phyloP scores from a whole-genome alignment of 1,140 invertebrate species.

The Anthonomus grandis region DNA sequence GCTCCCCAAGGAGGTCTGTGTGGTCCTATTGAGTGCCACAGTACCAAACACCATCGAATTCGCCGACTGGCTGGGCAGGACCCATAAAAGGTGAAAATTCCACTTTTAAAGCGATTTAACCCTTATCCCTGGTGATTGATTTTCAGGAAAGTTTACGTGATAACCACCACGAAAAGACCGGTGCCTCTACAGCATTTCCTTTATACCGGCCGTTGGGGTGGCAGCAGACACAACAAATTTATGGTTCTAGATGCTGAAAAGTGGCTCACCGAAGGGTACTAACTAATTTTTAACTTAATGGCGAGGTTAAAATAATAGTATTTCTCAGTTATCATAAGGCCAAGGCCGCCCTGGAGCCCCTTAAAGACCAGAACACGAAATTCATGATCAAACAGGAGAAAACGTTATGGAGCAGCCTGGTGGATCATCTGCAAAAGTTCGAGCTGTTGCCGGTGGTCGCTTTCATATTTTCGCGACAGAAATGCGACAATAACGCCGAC shows the following conservation, averaged over 20 bases:
- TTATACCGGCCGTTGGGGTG: slow-evolving; percentile 68
- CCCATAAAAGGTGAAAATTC: slow-evolving; percentile 71
- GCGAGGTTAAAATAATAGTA: not conserved
- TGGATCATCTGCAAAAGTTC: slow-evolving; percentile 72
- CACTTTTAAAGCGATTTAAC: too few species aligned
- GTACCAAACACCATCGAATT: slow-evolving; percentile 96
- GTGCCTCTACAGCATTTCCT: slow-evolving; percentile 94
- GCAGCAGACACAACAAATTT: slow-evolving; percentile 63
- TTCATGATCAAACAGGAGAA: slow-evolving; percentile 62
- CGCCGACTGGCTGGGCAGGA: slow-evolving; percentile 95
- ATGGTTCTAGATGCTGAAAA: slow-evolving; percentile 77
- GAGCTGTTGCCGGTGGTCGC: slow-evolving; percentile 90
- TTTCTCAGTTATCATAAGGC: slow-evolving; percentile 35
- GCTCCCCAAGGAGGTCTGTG: slow-evolving; percentile 88
- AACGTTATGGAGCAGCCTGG: slow-evolving; percentile 81
- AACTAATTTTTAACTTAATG: slow-evolving; percentile 32
- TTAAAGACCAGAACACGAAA: slow-evolving; percentile 32
- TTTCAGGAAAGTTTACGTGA: slow-evolving; percentile 92
- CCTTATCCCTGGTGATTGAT: too few species aligned
- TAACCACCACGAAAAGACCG: slow-evolving; percentile 89
- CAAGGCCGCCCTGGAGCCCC: slow-evolving; percentile 22
- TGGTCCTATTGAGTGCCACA: slow-evolving; percentile 97
- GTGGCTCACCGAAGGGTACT: slow-evolving; percentile 64
- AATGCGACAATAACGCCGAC: slow-evolving; percentile 73
- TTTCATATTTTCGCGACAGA: slow-evolving; percentile 90